Conservation (phyloP, 1,140 invertebrate genomes). For the Dendroctonus valens region DNA sequence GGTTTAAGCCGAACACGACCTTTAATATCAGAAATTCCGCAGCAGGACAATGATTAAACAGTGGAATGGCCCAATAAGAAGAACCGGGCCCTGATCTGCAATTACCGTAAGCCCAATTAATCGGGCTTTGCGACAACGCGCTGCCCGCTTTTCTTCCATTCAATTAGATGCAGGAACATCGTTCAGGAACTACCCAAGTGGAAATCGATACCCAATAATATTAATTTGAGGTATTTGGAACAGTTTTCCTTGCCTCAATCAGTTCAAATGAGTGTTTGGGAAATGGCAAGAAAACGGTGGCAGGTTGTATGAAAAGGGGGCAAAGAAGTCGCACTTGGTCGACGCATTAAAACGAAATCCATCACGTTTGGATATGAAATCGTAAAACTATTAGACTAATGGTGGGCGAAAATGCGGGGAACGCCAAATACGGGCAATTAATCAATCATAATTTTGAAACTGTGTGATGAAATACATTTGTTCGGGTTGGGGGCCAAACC, state of each 20-base stretch:
- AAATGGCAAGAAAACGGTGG: neutral
- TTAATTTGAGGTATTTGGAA: too few species aligned
- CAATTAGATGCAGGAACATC: slow-evolving; percentile 14
- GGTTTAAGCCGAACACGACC: too few species aligned
- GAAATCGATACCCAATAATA: neutral
- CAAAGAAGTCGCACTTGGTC: neutral
- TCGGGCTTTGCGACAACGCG: neutral
- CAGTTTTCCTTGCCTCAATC: too few species aligned
- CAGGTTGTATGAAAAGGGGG: neutral
- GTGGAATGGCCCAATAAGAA: too few species aligned
- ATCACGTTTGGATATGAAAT: slow-evolving; percentile 1
- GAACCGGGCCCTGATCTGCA: too few species aligned
- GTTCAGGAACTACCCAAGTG: slow-evolving; percentile 3
- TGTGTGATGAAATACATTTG: slow-evolving; percentile 11
- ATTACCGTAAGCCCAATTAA: neutral
- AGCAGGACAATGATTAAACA: too few species aligned
- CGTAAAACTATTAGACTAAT: neutral
- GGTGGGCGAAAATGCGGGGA: neutral
- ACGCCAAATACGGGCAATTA: slow-evolving; percentile 8
- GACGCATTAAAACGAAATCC: slow-evolving; percentile 8
- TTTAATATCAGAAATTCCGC: too few species aligned
- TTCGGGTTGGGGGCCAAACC: neutral
- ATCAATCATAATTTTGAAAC: slow-evolving; percentile 4
- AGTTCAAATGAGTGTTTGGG: neutral
- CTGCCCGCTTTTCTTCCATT: neutral